Base-by-base conservation (phyloP, 2,888 invertebrate species). In the Trichacis sp. region DNA sequence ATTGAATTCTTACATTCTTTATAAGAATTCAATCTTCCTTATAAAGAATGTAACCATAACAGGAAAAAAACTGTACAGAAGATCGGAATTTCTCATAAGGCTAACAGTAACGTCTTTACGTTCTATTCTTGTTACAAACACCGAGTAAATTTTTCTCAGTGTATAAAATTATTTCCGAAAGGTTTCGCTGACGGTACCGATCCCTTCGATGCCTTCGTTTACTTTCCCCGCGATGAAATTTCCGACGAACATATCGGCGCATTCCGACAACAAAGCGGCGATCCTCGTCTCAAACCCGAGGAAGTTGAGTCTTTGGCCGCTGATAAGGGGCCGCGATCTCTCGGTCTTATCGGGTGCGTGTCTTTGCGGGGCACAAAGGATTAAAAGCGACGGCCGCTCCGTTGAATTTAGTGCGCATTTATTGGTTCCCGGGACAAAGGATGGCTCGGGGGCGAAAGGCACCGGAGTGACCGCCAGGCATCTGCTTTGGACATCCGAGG, bases 401-500 rank as follows among this genome's bases (percentile, higher is more conserved):
- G 62, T 74, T 74, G 73, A 74, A 75, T 75, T 74, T 73, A 75
- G 75, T 70, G 74, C 69, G 72, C 75, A 77, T 78, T 77, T 77
- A 77, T 79, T 77, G 77, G 77, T 74, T 73, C 53, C 59, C 62
- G 60, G 73, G 70, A 75, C 75, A 77, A 77, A 75, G 75, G 72
- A 72, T 71, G 70, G 71, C 68, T 73, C 69, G 65, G 70, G 71
- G 71, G 71, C 72, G 73, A 70, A 74, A 75, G 68, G 75, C 70
- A 73, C 71, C 73, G 72, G 71, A 75, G 72, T 77, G 75, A 76
- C 77, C 78, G 75, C 72, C 72, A 74, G 77, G 76, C 79, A 77
- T 78, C 79, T 80, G 80, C 76, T 77, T 76, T 76, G 79, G 80
- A 80, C 80, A 76, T 78, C 77, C 75, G 69, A 74, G 76, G 77